A percentile compares a stretch with the other conserved stretches of the same genome.
phyloP scores from a whole-genome alignment of 1,140 invertebrate genomes.

The Drosophila takahashii region DNA sequence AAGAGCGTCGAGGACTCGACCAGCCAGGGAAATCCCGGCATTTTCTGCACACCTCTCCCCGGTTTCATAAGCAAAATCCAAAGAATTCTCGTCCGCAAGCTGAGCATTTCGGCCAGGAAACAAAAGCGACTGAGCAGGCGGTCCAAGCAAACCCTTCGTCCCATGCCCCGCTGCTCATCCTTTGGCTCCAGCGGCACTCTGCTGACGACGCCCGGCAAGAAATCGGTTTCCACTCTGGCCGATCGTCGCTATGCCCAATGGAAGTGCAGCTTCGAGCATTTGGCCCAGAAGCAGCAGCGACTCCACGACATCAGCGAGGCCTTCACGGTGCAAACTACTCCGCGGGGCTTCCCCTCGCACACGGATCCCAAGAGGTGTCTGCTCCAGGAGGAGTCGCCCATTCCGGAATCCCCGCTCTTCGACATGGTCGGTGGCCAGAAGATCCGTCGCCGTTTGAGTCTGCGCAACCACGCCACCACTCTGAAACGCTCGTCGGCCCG shows the following conservation, averaged over 20 bases:
- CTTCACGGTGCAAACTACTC: slow-evolving; percentile 63
- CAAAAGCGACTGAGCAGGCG: slow-evolving; percentile 14
- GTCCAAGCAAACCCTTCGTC: slow-evolving; percentile 40
- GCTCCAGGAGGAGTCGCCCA: background rate
- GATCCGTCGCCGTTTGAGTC: slow-evolving; percentile 55
- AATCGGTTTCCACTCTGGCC: background rate
- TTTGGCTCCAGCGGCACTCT: slow-evolving; percentile 61
- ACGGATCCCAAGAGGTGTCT: slow-evolving; percentile 56
- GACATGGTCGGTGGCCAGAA: slow-evolving; percentile 35
- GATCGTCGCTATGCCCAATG: slow-evolving; percentile 66
- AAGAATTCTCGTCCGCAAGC: slow-evolving; percentile 40
- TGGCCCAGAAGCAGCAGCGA: slow-evolving; percentile 1
- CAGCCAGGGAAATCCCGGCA: slow-evolving; percentile 1
- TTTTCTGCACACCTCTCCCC: slow-evolving; percentile 27
- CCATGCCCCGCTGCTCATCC: slow-evolving; percentile 71
- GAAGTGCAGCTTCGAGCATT: slow-evolving; percentile 71
- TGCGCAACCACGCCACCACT: slow-evolving; percentile 17
- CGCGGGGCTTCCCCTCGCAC: slow-evolving; percentile 66
- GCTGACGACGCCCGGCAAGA: slow-evolving; percentile 48
- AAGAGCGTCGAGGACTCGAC: slow-evolving; percentile 15
- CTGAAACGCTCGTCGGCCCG: slow-evolving; percentile 43
- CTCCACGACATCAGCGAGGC: slow-evolving; percentile 62
- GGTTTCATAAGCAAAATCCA: slow-evolving; percentile 30
- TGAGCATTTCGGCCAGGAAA: slow-evolving; percentile 44
- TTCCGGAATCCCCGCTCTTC: slow-evolving; percentile 36